Conservation (phyloP, 2,113 vertebrate species). For the Leptosomus discolor region DNA sequence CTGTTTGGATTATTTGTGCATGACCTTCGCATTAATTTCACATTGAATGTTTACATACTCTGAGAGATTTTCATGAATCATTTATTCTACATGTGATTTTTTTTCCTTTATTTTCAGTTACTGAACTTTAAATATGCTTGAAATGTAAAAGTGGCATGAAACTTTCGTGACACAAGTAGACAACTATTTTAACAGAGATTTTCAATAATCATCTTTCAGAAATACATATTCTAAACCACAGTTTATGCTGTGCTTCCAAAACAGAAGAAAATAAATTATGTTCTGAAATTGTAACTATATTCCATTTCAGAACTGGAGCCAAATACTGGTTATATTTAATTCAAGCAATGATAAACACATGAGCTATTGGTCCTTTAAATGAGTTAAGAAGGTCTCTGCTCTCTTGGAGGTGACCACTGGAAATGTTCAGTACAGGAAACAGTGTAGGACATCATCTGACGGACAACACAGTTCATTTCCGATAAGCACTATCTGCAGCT, state of each 20-base stretch:
- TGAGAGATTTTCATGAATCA: constrained; percentile 52
- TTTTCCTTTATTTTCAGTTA: constrained; percentile 77
- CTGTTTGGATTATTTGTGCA: constrained; percentile 69
- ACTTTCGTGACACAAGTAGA: constrained; percentile 77
- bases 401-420: not conserved
- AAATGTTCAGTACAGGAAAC: not conserved
- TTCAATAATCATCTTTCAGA: not conserved
- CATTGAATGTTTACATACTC: constrained; percentile 63
- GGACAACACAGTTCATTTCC: not conserved
- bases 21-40: constrained; percentile 65
- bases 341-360: not conserved
- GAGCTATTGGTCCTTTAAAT: not conserved
- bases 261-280: not conserved
- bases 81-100: constrained; percentile 70
- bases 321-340: not conserved
- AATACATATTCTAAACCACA: not conserved
- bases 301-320: not conserved
- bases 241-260: not conserved
- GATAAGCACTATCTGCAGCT: not conserved
- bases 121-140: constrained; percentile 79
- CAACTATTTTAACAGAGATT: not conserved
- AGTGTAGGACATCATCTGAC: not conserved
- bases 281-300: not conserved
- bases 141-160: constrained; percentile 83
- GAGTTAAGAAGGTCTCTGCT: not conserved